Evolutionary conservation across 1,140 invertebrate genomes (phyloP).

Genomic region (Polyergus mexicanus): DNA sequence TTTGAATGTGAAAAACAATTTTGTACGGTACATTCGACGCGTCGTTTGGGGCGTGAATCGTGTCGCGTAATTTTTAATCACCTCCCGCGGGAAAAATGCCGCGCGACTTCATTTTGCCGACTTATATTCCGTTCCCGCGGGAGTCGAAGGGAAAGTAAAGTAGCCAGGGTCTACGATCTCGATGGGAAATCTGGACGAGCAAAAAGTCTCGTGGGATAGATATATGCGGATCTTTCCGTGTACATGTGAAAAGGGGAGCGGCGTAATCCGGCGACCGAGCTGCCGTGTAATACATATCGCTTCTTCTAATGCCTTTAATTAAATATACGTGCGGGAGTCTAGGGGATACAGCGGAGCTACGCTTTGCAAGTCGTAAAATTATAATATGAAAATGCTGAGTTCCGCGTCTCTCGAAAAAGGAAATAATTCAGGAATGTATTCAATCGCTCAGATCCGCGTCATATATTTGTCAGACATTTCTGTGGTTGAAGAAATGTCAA

Average conservation of each 20-base stretch:
- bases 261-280: conserved; percentile 62
- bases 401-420: neutral
- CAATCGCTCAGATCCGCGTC: neutral
- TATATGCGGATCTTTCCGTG: conserved; percentile 22
- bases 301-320: conserved; percentile 72
- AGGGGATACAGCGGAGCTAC: neutral
- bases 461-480: conserved; percentile 1
- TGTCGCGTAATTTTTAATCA: conserved; percentile 65
- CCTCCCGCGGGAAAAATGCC: conserved; percentile 61
- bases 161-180: conserved; percentile 39
- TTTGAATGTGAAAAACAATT: neutral
- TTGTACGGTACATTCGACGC: conserved; percentile 1
- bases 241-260: neutral
- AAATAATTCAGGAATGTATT: conserved; percentile 39
- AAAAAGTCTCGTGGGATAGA: conserved; percentile 69
- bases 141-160: conserved; percentile 29
- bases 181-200: conserved; percentile 69
- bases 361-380: conserved; percentile 23
- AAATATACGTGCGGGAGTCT: conserved; percentile 56
- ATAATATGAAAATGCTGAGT: conserved; percentile 49
- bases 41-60: conserved; percentile 15
- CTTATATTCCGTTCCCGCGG: conserved; percentile 51
- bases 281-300: conserved; percentile 58
- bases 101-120: conserved; percentile 68
- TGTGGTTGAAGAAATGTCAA: neutral